Evolutionary conservation across 2,888 invertebrate genomes (phyloP).

Genomic region (Seira sanloemensis): DNA sequence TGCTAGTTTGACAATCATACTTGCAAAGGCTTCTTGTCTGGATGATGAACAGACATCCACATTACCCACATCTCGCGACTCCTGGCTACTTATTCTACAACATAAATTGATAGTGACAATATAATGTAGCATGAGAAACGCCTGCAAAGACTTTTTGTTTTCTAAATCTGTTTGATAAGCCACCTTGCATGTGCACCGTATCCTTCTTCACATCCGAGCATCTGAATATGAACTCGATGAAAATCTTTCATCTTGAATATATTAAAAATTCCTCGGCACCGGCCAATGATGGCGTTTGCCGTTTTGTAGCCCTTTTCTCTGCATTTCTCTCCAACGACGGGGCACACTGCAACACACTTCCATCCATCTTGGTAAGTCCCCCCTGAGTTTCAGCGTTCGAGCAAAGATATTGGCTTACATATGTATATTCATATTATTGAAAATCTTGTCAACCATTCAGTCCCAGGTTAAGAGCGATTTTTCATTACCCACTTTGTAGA

Average conservation of each 20-base stretch:
- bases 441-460: no score
- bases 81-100: slow-evolving; percentile 69
- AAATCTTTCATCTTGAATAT: slow-evolving; percentile 76
- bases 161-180: not conserved
- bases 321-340: slow-evolving; percentile 76
- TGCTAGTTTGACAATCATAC: slow-evolving; percentile 48
- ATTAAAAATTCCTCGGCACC: slow-evolving; percentile 74
- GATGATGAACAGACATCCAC: slow-evolving; percentile 77
- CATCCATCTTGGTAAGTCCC: slow-evolving; percentile 77
- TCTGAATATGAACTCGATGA: slow-evolving; percentile 75
- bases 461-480: no score
- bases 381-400: slow-evolving; percentile 41
- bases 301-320: slow-evolving; percentile 76
- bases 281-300: slow-evolving; percentile 76
- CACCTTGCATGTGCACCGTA: slow-evolving; percentile 75
- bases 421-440: no score
- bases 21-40: slow-evolving; percentile 77
- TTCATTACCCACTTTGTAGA: slow-evolving; percentile 76
- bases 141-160: not conserved
- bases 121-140: no score
- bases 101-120: no score
- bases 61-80: slow-evolving; percentile 76
- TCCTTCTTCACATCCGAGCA: slow-evolving; percentile 76
- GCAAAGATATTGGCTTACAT: no score
- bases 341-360: slow-evolving; percentile 76